A percentile compares a stretch with the other conserved stretches of the same genome.
phyloP scores from a whole-genome alignment of 1,140 invertebrate species.

The Caenorhabditis briggsae region DNA sequence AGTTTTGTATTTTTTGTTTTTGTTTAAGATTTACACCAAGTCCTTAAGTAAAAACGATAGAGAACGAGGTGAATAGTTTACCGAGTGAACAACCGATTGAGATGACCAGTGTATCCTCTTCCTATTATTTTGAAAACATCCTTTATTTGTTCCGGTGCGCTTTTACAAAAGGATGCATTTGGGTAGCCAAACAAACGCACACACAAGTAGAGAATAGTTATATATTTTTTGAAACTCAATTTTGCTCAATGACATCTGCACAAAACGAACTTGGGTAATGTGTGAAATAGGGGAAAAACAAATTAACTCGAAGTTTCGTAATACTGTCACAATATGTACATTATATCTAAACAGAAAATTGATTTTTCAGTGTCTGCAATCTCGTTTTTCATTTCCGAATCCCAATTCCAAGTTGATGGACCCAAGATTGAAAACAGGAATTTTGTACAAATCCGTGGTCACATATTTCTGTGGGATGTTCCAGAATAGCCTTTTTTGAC shows the following conservation, averaged over 20 bases:
- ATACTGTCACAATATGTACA: too few species aligned
- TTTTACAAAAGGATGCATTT: slow-evolving; percentile 20
- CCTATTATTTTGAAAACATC: neutral
- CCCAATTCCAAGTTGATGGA: slow-evolving; percentile 43
- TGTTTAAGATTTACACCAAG: slow-evolving; percentile 19
- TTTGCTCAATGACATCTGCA: too few species aligned
- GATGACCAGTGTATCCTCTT: slow-evolving; percentile 27
- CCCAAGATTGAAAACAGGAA: slow-evolving; percentile 25
- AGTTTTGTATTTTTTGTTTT: slow-evolving; percentile 21
- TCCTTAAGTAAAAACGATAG: neutral
- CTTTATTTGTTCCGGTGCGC: slow-evolving; percentile 27
- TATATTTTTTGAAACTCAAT: too few species aligned
- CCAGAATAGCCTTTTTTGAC: slow-evolving; percentile 41
- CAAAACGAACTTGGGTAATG: too few species aligned
- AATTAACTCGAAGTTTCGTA: too few species aligned
- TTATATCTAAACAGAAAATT: too few species aligned
- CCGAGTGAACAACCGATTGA: neutral
- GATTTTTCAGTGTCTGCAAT: slow-evolving; percentile 30
- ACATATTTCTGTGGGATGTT: slow-evolving; percentile 36
- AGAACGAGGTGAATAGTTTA: neutral
- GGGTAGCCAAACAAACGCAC: neutral
- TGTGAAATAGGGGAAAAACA: too few species aligned
- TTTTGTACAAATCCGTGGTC: slow-evolving; percentile 31
- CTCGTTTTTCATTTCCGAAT: slow-evolving; percentile 45
- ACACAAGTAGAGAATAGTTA: neutral